These are phyloP conservation scores for Neotoma lepida DNA, from an alignment of 2,113 vertebrate species.

Conservation along the genomic window DNA sequence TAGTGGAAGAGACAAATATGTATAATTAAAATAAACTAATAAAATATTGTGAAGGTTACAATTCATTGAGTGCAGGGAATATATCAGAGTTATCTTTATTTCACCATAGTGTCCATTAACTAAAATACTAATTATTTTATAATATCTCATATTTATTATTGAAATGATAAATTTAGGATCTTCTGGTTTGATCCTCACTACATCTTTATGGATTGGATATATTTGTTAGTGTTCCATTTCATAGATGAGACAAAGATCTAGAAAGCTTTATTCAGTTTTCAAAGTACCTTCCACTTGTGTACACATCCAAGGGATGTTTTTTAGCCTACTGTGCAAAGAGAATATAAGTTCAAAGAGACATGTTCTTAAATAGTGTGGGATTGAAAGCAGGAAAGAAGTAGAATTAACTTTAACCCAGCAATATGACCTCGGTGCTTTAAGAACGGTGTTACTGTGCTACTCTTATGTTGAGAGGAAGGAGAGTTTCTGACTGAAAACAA, in stretches of 20 bases:
- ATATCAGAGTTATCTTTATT: conserved; percentile 20
- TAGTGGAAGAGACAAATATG: conserved; percentile 19
- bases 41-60: conserved; percentile 9
- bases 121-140: conserved; percentile 26
- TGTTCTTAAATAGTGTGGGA: neutral
- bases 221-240: conserved; percentile 10
- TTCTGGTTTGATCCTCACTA: conserved; percentile 15
- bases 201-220: conserved; percentile 1
- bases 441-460: neutral
- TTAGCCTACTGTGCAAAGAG: neutral
- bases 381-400: neutral
- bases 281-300: neutral
- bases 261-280: neutral
- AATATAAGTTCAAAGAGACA: neutral
- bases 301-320: conserved; percentile 40
- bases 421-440: neutral
- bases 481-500: neutral
- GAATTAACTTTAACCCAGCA: conserved; percentile 2
- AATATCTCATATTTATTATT: neutral
- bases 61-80: neutral
- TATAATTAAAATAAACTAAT: neutral
- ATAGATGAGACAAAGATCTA: neutral
- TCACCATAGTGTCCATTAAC: neutral
- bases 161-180: conserved; percentile 4
- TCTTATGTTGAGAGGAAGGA: neutral